Evolutionary conservation across 1,140 invertebrate species (phyloP).

Genomic region (Olivierus martensii): DNA sequence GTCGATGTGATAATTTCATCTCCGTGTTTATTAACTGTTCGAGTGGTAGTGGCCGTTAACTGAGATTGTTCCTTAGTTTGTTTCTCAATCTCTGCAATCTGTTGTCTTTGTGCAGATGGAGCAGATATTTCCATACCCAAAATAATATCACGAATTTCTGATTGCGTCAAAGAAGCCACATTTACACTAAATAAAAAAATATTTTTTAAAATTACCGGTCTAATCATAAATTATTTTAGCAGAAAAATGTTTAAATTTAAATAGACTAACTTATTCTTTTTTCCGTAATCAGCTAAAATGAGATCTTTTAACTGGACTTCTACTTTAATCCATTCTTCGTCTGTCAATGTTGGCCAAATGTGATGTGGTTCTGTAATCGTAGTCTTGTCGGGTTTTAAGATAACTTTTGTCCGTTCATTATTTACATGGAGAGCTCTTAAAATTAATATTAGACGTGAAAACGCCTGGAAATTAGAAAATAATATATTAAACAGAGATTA

Average conservation of each 20-base stretch:
- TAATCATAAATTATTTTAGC: background rate
- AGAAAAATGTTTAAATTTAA: constrained; percentile 9
- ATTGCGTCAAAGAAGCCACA: constrained; percentile 95
- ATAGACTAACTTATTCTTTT: constrained; percentile 74
- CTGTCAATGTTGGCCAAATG: constrained; percentile 94
- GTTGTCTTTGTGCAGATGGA: constrained; percentile 93
- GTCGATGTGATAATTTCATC: constrained; percentile 99
- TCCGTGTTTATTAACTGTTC: constrained; percentile 98
- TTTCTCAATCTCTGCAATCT: constrained; percentile 99
- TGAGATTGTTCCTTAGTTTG: constrained; percentile 99
- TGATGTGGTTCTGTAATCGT: constrained; percentile 98
- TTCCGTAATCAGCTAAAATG: constrained; percentile 97
- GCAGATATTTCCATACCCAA: constrained; percentile 99
- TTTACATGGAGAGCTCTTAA: constrained; percentile 95
- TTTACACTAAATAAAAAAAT: constrained; percentile 61
- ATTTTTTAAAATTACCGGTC: background rate
- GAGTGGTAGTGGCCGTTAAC: constrained; percentile 91
- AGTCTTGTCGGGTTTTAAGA: constrained; percentile 96
- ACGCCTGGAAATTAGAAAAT: constrained; percentile 41
- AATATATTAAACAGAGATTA: constrained; percentile 16
- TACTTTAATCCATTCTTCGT: constrained; percentile 99
- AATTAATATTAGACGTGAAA: constrained; percentile 94
- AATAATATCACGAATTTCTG: constrained; percentile 98
- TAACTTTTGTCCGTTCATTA: constrained; percentile 95
- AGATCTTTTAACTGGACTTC: constrained; percentile 97